phyloP scores from a whole-genome alignment of 64 coral and sea anemone species.

The Actinia tenebrosa region DNA sequence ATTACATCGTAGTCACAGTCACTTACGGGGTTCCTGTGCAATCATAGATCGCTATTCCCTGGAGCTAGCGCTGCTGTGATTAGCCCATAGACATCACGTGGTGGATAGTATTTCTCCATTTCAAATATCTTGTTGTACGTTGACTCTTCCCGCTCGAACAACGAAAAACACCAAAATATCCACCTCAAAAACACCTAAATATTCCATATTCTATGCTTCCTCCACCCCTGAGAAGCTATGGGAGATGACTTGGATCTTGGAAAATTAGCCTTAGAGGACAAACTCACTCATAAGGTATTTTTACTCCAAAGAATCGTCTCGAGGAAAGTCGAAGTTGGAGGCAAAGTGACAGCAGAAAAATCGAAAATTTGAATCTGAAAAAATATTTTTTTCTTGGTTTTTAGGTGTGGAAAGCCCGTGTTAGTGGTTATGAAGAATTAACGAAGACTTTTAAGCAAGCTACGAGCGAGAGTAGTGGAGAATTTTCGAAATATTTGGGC shows the following conservation, averaged over 20 bases:
- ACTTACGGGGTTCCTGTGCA: too few relatives aligned
- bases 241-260: slow-evolving; percentile 74
- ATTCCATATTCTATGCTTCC: slow-evolving; percentile 27
- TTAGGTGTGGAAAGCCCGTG: slow-evolving; percentile 98
- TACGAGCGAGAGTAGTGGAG: slow-evolving; percentile 75
- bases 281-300: slow-evolving; percentile 74
- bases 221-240: slow-evolving; percentile 5
- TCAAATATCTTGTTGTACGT: slow-evolving; percentile 31
- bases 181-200: neutral
- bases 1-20: too few relatives aligned
- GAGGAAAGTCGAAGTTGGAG: neutral
- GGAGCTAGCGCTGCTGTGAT: slow-evolving; percentile 16
- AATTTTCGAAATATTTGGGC: slow-evolving; percentile 85
- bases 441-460: slow-evolving; percentile 65
- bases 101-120: slow-evolving; percentile 48
- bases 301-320: neutral
- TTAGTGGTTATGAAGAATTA: slow-evolving; percentile 91
- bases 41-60: neutral
- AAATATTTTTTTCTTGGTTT: neutral
- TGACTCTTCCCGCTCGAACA: neutral
- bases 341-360: neutral
- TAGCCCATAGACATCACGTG: slow-evolving; percentile 48
- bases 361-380: neutral
- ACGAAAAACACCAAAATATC: neutral
- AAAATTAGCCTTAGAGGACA: slow-evolving; percentile 82